Base-by-base conservation (phyloP, 2,113 vertebrate genomes). In the Rhombomys opimus region DNA sequence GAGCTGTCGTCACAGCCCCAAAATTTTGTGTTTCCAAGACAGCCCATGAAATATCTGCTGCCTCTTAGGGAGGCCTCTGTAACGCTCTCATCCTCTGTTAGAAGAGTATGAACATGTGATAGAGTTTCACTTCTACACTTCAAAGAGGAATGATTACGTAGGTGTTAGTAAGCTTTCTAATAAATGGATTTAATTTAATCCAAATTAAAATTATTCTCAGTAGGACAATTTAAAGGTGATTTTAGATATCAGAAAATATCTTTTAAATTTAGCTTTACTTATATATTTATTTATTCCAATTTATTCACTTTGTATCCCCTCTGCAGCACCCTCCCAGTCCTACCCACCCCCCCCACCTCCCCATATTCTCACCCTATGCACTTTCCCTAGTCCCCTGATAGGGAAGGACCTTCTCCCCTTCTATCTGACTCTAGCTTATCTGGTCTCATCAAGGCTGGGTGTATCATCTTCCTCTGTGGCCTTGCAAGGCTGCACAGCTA, bases 131-230 rank as follows among this genome's bases (percentile, higher is more conserved):
- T 75, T 73, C 5, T 23, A 12, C n/a, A 77, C 59, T 54, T 73
- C 1, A 13, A 50, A 38, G 22, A 32, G 27, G 0, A 68, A 59
- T 30, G 25, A 78, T 59, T 87, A 89, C 57, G 9, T 17, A 59
- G 10, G 35, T 84, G 12, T 22, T 38, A 85, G 78, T 96, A 38
- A 65, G 8, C 70, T 93, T 94, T 59, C 46, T 80, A 75, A 91
- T 73, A 4, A 94, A 22, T 30, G 81, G 59, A 86, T 11, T 78
- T 70, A 70, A 73, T 8, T 76, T 41, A 41, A 94, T 84, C 41
- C 75, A 87, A 90, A 54, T 27, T 14, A 2, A 84, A 76, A 80
- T 78, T 80, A 77, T 70, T 5, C 50, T 93, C 2, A 2, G 0
- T 88, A 30, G 35, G 20, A n/a, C 15, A 11, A 1, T 35, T 92